Percentiles rank a stretch among this genome's conserved stretches.
Conservation (phyloP, 1,140 invertebrate species). For the Lepidostoma basale region DNA sequence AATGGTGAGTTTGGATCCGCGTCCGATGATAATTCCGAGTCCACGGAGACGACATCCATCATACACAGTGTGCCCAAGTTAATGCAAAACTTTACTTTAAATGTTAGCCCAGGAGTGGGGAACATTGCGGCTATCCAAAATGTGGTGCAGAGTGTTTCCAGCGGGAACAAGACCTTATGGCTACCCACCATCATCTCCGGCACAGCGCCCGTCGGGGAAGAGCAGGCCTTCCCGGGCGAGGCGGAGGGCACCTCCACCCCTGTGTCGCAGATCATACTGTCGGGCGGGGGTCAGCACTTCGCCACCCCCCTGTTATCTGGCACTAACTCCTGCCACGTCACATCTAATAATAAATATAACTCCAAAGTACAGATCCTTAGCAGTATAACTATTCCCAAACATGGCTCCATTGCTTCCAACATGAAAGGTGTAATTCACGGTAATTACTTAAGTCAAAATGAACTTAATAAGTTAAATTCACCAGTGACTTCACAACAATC, state of each 20-base stretch:
- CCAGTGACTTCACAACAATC: constrained; percentile 24
- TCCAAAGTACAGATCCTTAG: constrained; percentile 41
- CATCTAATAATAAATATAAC: constrained; percentile 22
- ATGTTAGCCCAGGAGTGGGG: constrained; percentile 53
- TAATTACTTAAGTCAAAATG: constrained; percentile 32
- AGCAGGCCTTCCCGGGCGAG: constrained; percentile 52
- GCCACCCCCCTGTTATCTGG: constrained; percentile 15
- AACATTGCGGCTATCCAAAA: constrained; percentile 58
- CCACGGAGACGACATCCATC: constrained; percentile 54
- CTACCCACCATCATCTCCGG: constrained; percentile 48
- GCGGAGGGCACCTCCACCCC: constrained; percentile 51
- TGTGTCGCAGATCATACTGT: constrained; percentile 56
- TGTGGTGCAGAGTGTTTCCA: constrained; percentile 56
- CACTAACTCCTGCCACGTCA: neutral
- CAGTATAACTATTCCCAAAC: constrained; percentile 35
- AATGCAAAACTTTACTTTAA: constrained; percentile 58
- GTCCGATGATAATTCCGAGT: constrained; percentile 51
- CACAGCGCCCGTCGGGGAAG: constrained; percentile 35
- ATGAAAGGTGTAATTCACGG: constrained; percentile 25
- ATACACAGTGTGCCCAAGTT: constrained; percentile 59
- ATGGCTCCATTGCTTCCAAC: constrained; percentile 4
- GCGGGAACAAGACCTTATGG: constrained; percentile 54
- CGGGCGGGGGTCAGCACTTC: constrained; percentile 27
- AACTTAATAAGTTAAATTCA: constrained; percentile 6
- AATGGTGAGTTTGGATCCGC: constrained; percentile 52